These are phyloP conservation scores for Tenthredo amoena DNA, from an alignment of 2,888 invertebrate species.

Conservation along the genomic window DNA sequence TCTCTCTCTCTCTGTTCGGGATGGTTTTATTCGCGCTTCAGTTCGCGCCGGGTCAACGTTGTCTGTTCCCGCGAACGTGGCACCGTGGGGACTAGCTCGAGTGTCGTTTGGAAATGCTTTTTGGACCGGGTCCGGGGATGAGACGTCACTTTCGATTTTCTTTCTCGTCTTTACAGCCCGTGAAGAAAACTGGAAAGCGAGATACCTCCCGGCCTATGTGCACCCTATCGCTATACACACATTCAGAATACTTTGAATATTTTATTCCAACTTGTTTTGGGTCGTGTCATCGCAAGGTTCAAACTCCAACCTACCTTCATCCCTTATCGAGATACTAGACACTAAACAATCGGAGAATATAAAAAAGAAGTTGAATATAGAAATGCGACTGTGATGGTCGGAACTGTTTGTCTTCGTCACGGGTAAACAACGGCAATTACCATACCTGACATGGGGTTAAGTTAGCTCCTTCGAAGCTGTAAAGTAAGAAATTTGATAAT, in stretches of 20 bases:
- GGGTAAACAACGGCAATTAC: not conserved
- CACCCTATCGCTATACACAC: not conserved
- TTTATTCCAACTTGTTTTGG: not conserved
- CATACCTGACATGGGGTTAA: not conserved
- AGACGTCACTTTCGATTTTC: slow-evolving; percentile 52
- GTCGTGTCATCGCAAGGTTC: not conserved
- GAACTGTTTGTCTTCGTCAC: not conserved
- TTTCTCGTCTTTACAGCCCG: slow-evolving; percentile 52
- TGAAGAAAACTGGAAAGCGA: not conserved
- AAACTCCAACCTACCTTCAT: not conserved
- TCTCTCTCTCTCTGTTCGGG: not conserved
- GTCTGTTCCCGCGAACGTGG: slow-evolving; percentile 23
- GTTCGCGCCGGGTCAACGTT: slow-evolving; percentile 44
- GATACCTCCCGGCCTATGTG: not conserved
- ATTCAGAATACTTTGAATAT: slow-evolving; percentile 13
- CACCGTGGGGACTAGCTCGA: slow-evolving; percentile 7
- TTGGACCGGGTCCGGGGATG: slow-evolving; percentile 43
- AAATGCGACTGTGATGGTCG: not conserved
- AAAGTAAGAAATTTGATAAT: not conserved
- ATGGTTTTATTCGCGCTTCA: slow-evolving; percentile 35
- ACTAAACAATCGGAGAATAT: not conserved
- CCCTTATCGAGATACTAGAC: not conserved
- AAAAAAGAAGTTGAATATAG: not conserved
- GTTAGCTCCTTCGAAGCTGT: not conserved
- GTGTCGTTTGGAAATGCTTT: slow-evolving; percentile 49